Percentiles rank a stretch among this genome's conserved stretches.
These are phyloP conservation scores for Halocaridina rubra DNA, from an alignment of 2,888 invertebrate genomes.

Conservation along the genomic window DNA sequence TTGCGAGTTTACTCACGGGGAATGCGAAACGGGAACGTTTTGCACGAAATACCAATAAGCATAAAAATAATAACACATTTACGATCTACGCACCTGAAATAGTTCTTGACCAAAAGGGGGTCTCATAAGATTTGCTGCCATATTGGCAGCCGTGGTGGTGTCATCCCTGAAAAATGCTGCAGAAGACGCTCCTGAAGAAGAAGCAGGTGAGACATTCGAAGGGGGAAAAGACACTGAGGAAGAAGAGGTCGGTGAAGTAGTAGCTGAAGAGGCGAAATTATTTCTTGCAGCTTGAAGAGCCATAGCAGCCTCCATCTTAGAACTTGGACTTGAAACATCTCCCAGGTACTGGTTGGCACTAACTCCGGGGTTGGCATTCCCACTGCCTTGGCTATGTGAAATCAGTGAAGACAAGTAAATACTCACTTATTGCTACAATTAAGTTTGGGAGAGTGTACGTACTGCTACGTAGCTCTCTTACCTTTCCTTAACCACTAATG, in stretches of 20 bases:
- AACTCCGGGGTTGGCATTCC: neutral
- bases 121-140: conserved; percentile 52
- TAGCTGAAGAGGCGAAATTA: conserved; percentile 33
- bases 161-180: conserved; percentile 59
- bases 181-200: conserved; percentile 36
- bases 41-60: too few relatives aligned
- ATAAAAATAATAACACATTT: too few relatives aligned
- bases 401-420: neutral
- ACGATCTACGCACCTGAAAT: conserved; percentile 44
- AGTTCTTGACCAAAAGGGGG: conserved; percentile 56
- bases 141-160: conserved; percentile 46
- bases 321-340: conserved; percentile 19
- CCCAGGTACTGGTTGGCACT: conserved; percentile 38
- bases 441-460: too few relatives aligned
- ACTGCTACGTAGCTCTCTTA: too few relatives aligned
- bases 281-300: conserved; percentile 49
- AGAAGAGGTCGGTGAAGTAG: conserved; percentile 16
- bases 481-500: too few relatives aligned
- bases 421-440: neutral
- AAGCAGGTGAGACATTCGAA: conserved; percentile 26
- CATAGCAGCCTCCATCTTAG: conserved; percentile 52
- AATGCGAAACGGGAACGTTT: too few relatives aligned
- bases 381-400: neutral
- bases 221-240: conserved; percentile 29
- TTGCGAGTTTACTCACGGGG: too few relatives aligned